Base-by-base conservation (phyloP, 2,113 vertebrate genomes). In the Maccullochella peelii region DNA sequence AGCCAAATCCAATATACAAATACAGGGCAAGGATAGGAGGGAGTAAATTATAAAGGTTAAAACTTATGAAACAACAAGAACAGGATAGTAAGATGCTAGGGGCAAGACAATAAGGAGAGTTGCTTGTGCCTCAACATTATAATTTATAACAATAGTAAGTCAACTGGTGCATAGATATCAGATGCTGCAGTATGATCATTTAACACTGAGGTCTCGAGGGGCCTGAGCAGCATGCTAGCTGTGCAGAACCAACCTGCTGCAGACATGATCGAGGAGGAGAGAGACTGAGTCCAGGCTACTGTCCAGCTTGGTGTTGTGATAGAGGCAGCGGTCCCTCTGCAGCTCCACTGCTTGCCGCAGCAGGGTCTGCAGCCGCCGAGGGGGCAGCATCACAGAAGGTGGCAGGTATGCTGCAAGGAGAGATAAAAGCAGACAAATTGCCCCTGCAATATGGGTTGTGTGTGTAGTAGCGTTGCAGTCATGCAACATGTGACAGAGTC, bases 251-350 rank as follows among this genome's bases (percentile, higher is more conserved):
- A 71, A 99, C 98, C 98, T 98, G 96, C 97, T 99, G 95, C 98
- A 99, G 93, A 99, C 97, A 40, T 99, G 98, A 92, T 99, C 98
- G 87, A 98, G 96, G 78, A 99, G 97, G 82, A 99, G 96, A 83
- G 98, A 99, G 81, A 99, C 97, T 2, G 98, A 98, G 84, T 99
- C 98, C 91, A 99, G 96, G 70, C 89, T 98, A 88, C 91, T 97
- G 92, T 99, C 98, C 89, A 98, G 96, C 95, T 99, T 99, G 89
- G 98, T 99, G 92, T 99, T 99, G 92, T 99, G 98, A 89, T 99
- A 99, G 76, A 99, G 97, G 95, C 98, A 99, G 93, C 98, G 98
- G 88, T 99, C 98, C 92, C 98, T 96, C 93, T 99, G 98, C 18
- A 99, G 95, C 84, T 99, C 98, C 92, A 99, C 97, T 0, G 98